These are phyloP conservation scores for Diglossa cyanea DNA, from an alignment of 2,797 vertebrate species.

Conservation along the genomic window DNA sequence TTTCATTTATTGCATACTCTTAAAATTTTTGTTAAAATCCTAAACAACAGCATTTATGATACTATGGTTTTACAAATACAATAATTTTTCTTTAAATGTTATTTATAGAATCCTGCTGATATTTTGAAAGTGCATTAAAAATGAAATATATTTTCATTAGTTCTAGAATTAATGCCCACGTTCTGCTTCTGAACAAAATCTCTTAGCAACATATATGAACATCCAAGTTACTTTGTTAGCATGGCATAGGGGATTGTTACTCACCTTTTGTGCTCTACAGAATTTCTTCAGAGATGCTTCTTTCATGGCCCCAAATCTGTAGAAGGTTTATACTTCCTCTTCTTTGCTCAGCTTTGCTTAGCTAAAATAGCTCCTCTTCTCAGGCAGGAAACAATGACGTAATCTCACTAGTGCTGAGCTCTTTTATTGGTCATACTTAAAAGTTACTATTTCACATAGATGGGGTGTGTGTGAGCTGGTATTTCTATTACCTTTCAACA, in stretches of 20 bases:
- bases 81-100: not conserved
- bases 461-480: not conserved
- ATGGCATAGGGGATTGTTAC: not conserved
- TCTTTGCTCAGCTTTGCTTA: slow-evolving; percentile 6
- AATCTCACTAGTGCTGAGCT: not conserved
- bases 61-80: not conserved
- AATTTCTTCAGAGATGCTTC: slow-evolving; percentile 13
- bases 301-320: slow-evolving; percentile 15
- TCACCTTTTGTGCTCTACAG: slow-evolving; percentile 52
- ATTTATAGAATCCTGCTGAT: not conserved
- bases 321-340: slow-evolving; percentile 45
- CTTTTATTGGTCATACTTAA: slow-evolving; percentile 24
- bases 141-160: not conserved
- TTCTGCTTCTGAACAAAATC: not conserved
- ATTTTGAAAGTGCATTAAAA: not conserved
- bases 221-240: not conserved
- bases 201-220: not conserved
- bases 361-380: slow-evolving; percentile 51
- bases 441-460: not conserved
- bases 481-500: not conserved
- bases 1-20: not conserved
- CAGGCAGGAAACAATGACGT: slow-evolving; percentile 59
- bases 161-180: not conserved
- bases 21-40: not conserved
- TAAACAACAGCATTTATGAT: not conserved